Conservation (phyloP, 1,140 invertebrate genomes). For the Zeugodacus cucurbitae region DNA sequence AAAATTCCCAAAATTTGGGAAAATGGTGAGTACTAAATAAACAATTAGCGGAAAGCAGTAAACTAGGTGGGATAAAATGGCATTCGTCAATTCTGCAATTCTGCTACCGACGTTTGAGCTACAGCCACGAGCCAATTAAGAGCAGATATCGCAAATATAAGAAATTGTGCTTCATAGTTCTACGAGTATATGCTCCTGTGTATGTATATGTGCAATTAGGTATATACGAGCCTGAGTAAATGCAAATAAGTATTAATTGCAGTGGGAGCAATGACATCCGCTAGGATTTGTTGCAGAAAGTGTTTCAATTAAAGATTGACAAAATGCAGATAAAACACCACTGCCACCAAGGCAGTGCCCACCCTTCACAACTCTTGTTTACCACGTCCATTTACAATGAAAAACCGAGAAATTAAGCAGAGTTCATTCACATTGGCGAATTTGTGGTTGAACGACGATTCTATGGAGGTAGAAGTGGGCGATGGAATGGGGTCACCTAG, state of each 20-base stretch:
- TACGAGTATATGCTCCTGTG: too few relatives aligned
- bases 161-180: too few relatives aligned
- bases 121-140: too few relatives aligned
- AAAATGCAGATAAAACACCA: constrained; percentile 21
- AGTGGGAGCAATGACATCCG: background rate
- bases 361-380: background rate
- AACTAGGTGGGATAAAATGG: too few relatives aligned
- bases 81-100: too few relatives aligned
- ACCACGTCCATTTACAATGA: background rate
- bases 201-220: too few relatives aligned
- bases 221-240: too few relatives aligned
- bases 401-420: constrained; percentile 9
- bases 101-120: too few relatives aligned
- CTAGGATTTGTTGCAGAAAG: background rate
- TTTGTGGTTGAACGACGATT: background rate
- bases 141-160: too few relatives aligned
- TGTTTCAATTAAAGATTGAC: constrained; percentile 21
- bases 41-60: too few relatives aligned
- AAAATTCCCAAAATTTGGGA: background rate
- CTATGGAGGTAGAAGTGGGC: background rate
- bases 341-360: background rate
- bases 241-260: too few relatives aligned
- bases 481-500: constrained; percentile 22
- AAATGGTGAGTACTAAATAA: too few relatives aligned
- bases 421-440: constrained; percentile 36